Conservation (phyloP, 2,113 vertebrate genomes). For the Ictalurus furcatus region DNA sequence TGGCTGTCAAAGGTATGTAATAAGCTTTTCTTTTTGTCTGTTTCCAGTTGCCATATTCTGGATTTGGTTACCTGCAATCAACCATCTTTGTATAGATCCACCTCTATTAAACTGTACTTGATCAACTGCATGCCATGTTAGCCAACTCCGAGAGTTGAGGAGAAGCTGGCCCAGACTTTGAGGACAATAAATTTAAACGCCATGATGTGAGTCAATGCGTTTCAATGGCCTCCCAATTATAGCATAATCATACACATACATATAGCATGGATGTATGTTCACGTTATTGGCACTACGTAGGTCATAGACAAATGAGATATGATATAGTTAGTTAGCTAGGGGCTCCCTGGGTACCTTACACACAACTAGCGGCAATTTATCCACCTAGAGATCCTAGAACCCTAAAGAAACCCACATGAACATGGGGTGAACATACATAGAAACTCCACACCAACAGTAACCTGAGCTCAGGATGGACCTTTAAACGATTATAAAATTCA, state of each 20-base stretch:
- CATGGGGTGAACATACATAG: too few species aligned
- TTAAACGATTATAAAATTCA: neutral
- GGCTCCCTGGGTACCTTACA: neutral
- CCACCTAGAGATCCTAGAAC: neutral
- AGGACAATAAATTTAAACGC: neutral
- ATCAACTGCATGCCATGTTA: neutral
- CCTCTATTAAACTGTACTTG: neutral
- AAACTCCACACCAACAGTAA: neutral
- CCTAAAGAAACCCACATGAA: neutral
- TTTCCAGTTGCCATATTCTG: neutral
- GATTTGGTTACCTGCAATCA: neutral
- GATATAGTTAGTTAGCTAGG: neutral
- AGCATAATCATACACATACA: neutral
- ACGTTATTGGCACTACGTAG: neutral
- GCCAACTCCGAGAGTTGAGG: neutral
- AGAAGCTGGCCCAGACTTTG: neutral
- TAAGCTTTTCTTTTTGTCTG: neutral
- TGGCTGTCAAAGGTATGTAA: neutral
- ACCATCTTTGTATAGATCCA: neutral
- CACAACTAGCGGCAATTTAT: neutral
- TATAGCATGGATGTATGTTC: neutral
- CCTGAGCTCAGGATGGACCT: neutral
- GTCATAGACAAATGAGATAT: neutral
- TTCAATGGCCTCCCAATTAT: neutral
- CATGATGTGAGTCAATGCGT: neutral